Conservation (phyloP, 2,113 vertebrate species). For the Albula glossodonta region DNA sequence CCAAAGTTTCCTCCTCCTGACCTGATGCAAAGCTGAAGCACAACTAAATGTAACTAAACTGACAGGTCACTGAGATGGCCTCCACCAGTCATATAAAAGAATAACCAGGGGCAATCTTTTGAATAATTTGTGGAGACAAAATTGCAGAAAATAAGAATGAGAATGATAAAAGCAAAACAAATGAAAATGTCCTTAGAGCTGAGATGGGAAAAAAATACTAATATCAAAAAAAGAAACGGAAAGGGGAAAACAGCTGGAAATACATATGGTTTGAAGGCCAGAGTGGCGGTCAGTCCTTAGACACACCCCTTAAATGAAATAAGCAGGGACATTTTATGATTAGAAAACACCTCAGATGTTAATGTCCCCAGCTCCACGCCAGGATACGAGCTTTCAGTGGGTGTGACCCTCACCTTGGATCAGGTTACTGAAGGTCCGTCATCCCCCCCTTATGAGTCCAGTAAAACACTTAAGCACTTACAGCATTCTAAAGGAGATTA, state of each 20-base stretch:
- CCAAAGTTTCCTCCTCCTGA: no score
- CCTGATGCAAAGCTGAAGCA: no score
- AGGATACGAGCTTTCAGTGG: not conserved
- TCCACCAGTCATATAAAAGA: no score
- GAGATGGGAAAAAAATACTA: not conserved
- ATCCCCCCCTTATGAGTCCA: conserved; percentile 34
- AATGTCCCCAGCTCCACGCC: not conserved
- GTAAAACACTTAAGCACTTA: conserved; percentile 44
- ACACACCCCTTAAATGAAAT: conserved; percentile 11
- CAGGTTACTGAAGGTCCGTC: conserved; percentile 14
- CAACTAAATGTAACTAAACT: not conserved
- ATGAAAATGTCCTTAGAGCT: not conserved
- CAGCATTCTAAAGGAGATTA: conserved; percentile 44
- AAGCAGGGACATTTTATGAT: not conserved
- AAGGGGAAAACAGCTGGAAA: not conserved
- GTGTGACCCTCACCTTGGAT: conserved; percentile 29
- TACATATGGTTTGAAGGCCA: not conserved
- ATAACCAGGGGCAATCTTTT: no score
- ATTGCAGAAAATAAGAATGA: conserved; percentile 6
- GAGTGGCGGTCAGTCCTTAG: conserved; percentile 5
- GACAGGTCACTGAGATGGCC: not conserved
- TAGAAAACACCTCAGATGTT: conserved; percentile 6
- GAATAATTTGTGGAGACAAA: no score
- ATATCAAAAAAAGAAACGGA: not conserved
- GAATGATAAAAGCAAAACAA: not conserved